Evolutionary conservation across 1,140 invertebrate species (phyloP).

Genomic region (Nylanderia fulva): DNA sequence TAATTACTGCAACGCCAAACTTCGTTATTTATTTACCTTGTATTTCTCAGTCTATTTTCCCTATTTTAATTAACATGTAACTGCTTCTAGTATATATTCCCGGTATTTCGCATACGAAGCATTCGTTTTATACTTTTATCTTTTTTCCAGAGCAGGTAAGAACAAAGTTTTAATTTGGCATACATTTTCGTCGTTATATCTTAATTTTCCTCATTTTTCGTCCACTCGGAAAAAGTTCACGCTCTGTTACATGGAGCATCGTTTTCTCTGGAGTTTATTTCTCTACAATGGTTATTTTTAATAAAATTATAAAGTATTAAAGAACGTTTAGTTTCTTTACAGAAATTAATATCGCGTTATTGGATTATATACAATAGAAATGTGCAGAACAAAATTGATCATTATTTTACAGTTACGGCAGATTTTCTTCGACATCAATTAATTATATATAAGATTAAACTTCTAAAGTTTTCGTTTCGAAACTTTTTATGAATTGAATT

Average conservation of each 20-base stretch:
- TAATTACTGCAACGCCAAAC: constrained; percentile 33
- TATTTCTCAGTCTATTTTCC: neutral
- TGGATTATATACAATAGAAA: neutral
- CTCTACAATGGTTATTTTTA: neutral
- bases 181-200: neutral
- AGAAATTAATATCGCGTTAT: constrained; percentile 18
- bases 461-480: neutral
- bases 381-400: neutral
- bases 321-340: neutral
- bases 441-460: neutral
- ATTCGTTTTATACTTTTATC: neutral
- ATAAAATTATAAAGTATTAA: neutral
- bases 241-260: neutral
- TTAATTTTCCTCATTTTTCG: constrained; percentile 32
- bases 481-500: neutral
- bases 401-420: neutral
- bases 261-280: neutral
- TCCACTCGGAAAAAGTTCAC: neutral
- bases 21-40: neutral
- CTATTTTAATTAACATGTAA: constrained; percentile 31
- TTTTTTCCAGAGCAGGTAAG: neutral
- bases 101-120: neutral
- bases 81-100: neutral
- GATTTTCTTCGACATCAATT: neutral
- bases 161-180: neutral